phyloP scores from a whole-genome alignment of 1,140 invertebrate genomes.

The Proctacanthus coquilletti region DNA sequence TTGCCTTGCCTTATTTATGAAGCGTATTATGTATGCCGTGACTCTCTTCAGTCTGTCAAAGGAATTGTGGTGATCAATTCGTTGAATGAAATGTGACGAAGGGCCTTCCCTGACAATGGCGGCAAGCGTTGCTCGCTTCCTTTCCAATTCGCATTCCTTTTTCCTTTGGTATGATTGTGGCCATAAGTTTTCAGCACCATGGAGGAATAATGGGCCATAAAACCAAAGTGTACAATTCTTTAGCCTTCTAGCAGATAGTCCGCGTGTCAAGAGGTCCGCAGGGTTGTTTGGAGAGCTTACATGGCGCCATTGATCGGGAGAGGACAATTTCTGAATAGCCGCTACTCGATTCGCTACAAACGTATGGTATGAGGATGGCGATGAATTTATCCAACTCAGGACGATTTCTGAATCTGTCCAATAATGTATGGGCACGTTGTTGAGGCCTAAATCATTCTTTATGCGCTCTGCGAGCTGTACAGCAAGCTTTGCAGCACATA shows the following conservation, averaged over 20 bases:
- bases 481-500: constrained; percentile 9
- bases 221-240: constrained; percentile 3
- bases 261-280: constrained; percentile 11
- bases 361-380: constrained; percentile 10
- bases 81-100: neutral
- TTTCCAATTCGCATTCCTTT: neutral
- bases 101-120: neutral
- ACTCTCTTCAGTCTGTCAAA: constrained; percentile 2
- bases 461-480: constrained; percentile 5
- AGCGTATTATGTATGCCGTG: neutral
- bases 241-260: constrained; percentile 1
- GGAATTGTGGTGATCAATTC: constrained; percentile 2
- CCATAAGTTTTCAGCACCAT: neutral
- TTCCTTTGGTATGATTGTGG: neutral
- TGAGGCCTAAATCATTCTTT: neutral
- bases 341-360: constrained; percentile 18
- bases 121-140: neutral
- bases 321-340: constrained; percentile 11
- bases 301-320: constrained; percentile 13
- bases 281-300: constrained; percentile 13
- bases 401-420: constrained; percentile 10
- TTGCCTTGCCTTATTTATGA: neutral
- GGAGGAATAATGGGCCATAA: neutral
- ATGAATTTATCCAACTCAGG: constrained; percentile 6
- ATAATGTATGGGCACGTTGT: neutral